These are phyloP conservation scores for Mellilla xanthometata DNA, from an alignment of 2,888 invertebrate genomes.

Conservation along the genomic window DNA sequence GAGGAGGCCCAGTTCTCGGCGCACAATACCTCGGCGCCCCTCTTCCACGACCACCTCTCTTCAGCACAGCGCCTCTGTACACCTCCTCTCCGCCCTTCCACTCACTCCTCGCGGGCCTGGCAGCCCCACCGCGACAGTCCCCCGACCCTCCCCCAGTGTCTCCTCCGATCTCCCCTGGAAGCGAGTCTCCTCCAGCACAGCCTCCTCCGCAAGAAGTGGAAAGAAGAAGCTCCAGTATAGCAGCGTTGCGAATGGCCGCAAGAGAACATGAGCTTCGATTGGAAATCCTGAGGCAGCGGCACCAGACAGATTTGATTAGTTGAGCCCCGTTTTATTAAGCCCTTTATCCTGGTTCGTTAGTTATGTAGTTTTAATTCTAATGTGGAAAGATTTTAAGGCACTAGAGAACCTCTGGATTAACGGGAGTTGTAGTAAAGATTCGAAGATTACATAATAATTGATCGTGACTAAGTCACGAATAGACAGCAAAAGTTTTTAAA, in stretches of 20 bases:
- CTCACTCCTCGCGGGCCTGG: constrained; percentile 68
- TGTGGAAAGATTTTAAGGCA: no score
- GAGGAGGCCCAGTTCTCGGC: constrained; percentile 62
- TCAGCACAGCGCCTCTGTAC: constrained; percentile 84
- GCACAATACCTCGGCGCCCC: constrained; percentile 79
- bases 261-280: constrained; percentile 94
- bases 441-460: no score
- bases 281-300: constrained; percentile 91
- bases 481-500: no score
- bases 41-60: constrained; percentile 73
- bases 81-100: constrained; percentile 80
- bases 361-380: no score
- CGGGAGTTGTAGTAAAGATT: no score
- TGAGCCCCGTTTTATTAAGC: constrained; percentile 81
- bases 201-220: constrained; percentile 87
- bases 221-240: constrained; percentile 93
- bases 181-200: constrained; percentile 75
- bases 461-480: no score
- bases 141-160: constrained; percentile 76
- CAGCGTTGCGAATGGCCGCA: constrained; percentile 92
- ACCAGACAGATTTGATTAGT: constrained; percentile 89
- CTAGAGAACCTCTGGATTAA: no score
- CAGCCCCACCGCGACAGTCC: constrained; percentile 74
- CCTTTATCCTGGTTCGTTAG: no score
- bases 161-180: constrained; percentile 79